These are phyloP conservation scores for Diarsia rubi DNA, from an alignment of 2,888 invertebrate genomes.

Conservation along the genomic window DNA sequence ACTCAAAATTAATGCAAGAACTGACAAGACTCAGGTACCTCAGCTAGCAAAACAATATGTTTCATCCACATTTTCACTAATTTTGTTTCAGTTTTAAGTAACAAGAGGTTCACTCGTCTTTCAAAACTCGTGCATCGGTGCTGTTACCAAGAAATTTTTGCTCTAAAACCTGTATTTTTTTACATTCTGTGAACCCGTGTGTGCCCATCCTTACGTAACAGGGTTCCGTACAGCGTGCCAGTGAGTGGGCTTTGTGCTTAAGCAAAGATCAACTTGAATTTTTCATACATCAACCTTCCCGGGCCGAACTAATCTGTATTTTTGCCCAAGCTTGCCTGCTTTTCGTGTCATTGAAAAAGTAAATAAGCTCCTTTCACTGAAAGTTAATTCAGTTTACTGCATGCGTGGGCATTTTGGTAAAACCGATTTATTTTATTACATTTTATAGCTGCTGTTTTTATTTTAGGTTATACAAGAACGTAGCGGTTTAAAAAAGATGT, in stretches of 20 bases:
- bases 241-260: constrained; percentile 62
- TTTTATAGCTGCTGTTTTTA: neutral
- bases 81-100: too few species aligned
- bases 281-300: constrained; percentile 61
- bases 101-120: too few species aligned
- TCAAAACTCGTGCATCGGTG: too few species aligned
- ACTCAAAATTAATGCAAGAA: too few species aligned
- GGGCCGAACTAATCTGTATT: constrained; percentile 47
- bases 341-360: constrained; percentile 22
- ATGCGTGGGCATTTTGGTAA: neutral
- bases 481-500: too few species aligned
- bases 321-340: constrained; percentile 30
- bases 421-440: neutral
- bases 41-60: too few species aligned
- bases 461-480: too few species aligned
- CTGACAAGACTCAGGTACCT: too few species aligned
- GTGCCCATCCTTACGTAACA: constrained; percentile 30
- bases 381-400: neutral
- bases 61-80: too few species aligned
- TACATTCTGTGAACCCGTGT: constrained; percentile 14
- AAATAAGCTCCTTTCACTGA: neutral
- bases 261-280: constrained; percentile 66
- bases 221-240: constrained; percentile 24
- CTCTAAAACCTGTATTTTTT: neutral
- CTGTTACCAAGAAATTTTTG: neutral